Evolutionary conservation across 1,140 invertebrate genomes (phyloP).

Genomic region (Calephelis nemesis): DNA sequence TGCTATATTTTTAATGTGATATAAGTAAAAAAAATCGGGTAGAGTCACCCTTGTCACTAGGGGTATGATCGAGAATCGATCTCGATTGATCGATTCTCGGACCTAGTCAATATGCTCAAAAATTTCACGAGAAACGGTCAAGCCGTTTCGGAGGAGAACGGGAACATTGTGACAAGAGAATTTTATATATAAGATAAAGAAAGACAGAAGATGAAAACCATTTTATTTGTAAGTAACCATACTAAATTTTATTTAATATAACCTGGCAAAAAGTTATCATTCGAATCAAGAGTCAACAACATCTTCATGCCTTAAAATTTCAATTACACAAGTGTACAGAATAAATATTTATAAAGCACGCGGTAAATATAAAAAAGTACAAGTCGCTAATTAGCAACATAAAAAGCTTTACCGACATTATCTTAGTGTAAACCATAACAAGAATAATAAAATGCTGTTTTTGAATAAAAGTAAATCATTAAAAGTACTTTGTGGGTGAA

Average conservation of each 20-base stretch:
- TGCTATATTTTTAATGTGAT: too few relatives aligned
- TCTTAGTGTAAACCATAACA: neutral
- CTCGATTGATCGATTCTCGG: too few relatives aligned
- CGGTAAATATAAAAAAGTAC: neutral
- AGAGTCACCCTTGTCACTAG: too few relatives aligned
- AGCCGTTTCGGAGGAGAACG: too few relatives aligned
- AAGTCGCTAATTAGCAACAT: conserved; percentile 3
- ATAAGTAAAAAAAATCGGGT: too few relatives aligned
- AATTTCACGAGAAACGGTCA: too few relatives aligned
- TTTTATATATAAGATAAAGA: too few relatives aligned
- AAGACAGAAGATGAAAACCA: too few relatives aligned
- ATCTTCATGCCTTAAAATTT: conserved; percentile 4
- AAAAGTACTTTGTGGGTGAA: conserved; percentile 4
- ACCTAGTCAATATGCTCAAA: too few relatives aligned
- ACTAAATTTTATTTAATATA: neutral
- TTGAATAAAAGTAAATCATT: conserved; percentile 11
- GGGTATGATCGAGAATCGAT: too few relatives aligned
- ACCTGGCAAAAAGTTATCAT: neutral
- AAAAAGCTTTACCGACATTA: conserved; percentile 9
- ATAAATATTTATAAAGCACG: conserved; percentile 3
- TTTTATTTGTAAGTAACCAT: too few relatives aligned
- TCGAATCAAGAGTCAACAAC: conserved; percentile 5
- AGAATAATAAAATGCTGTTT: neutral
- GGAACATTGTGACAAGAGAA: too few relatives aligned
- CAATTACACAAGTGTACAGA: neutral